phyloP scores from a whole-genome alignment of 2,888 invertebrate species.

The Pandemis cinnamomeana region DNA sequence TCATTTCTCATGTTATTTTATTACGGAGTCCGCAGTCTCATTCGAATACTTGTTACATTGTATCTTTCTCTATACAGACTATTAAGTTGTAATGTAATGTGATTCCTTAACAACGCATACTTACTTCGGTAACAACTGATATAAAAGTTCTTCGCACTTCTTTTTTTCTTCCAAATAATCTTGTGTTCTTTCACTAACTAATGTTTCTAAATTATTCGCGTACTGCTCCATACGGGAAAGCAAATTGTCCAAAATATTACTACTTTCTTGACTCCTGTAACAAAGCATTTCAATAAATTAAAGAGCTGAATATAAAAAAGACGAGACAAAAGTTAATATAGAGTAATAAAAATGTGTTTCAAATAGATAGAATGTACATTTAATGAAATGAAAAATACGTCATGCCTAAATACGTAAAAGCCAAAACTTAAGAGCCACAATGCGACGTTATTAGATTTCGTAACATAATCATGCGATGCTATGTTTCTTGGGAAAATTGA shows the following conservation, averaged over 20 bases:
- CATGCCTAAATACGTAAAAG: background rate
- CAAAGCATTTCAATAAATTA: constrained; percentile 31
- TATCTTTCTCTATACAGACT: background rate
- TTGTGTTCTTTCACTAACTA: constrained; percentile 98
- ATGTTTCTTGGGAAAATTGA: too few species aligned
- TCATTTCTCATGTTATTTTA: background rate
- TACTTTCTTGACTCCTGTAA: constrained; percentile 93
- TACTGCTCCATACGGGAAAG: constrained; percentile 99
- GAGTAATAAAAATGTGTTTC: background rate
- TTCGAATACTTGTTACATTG: constrained; percentile 7
- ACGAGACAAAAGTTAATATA: background rate
- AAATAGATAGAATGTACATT: background rate
- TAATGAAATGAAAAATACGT: background rate
- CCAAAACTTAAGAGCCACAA: background rate
- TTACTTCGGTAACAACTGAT: constrained; percentile 97
- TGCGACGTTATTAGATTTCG: background rate
- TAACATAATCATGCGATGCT: background rate
- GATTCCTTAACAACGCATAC: constrained; percentile 57
- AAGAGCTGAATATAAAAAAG: constrained; percentile 43
- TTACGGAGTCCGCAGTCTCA: background rate
- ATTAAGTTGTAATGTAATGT: constrained; percentile 1
- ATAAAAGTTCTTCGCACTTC: constrained; percentile 98
- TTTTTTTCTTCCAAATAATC: constrained; percentile 99
- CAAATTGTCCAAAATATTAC: constrained; percentile 97
- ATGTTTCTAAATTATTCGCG: constrained; percentile 98